These are phyloP conservation scores for Rhadina sibilatrix DNA, from an alignment of 2,113 vertebrate genomes.

Conservation along the genomic window DNA sequence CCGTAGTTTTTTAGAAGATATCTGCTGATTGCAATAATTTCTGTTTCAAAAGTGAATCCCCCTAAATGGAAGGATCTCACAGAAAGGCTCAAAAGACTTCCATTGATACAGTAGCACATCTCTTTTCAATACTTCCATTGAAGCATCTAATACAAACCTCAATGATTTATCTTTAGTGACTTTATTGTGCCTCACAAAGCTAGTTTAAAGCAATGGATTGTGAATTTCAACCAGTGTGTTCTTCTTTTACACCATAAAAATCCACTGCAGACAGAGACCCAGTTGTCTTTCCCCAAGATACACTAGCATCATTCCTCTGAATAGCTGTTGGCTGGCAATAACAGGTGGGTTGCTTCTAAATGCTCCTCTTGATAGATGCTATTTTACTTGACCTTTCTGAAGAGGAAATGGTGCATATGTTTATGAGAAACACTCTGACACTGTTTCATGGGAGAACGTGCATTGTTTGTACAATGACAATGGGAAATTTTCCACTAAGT, in stretches of 20 bases:
- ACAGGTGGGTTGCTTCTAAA: conserved; percentile 56
- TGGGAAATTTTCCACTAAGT: conserved; percentile 53
- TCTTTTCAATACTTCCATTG: conserved; percentile 52
- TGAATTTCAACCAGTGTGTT: conserved; percentile 37
- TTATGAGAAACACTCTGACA: conserved; percentile 59
- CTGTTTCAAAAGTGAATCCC: conserved; percentile 1
- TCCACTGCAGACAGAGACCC: conserved; percentile 27
- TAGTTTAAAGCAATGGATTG: conserved; percentile 40
- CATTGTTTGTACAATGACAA: conserved; percentile 63
- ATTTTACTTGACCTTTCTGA: conserved; percentile 66
- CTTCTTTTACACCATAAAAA: background rate
- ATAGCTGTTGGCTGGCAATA: conserved; percentile 45
- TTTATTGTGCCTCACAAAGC: conserved; percentile 45
- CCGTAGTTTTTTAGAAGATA: background rate
- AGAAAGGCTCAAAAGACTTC: conserved; percentile 3
- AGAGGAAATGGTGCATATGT: conserved; percentile 59
- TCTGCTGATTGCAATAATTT: background rate
- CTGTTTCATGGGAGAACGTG: conserved; percentile 48
- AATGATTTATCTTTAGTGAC: conserved; percentile 53
- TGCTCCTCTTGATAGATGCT: conserved; percentile 61
- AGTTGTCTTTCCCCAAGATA: conserved; percentile 42
- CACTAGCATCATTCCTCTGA: conserved; percentile 27
- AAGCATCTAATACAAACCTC: conserved; percentile 35
- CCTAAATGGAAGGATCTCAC: background rate
- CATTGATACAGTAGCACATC: background rate